Base-by-base conservation (phyloP, 2,888 invertebrate species). In the Netelia virgata region DNA sequence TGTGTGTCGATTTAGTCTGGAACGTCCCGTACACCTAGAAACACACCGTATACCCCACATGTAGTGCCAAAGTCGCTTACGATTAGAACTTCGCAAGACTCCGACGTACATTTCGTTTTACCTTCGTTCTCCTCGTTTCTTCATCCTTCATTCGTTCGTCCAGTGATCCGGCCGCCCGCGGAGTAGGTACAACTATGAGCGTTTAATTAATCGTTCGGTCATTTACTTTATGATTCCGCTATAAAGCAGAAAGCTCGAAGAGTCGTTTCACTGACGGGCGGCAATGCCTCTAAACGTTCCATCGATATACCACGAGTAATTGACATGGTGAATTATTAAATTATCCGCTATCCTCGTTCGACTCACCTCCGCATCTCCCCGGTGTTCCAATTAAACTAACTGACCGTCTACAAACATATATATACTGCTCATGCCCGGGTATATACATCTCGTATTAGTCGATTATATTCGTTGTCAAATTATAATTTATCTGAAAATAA, bases 171-270 rank as follows among this genome's bases (percentile, higher is more conserved):
- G 63, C 41, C 28, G 53, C 61, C 41, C 55, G 47, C 64, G 18
- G 36, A 66, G 50, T 16, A 61, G 28, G 47, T 16, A 66, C 50
- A 41, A 43, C 16, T 18, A 53, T 47, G 28, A 28, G 14, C 53
- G 59, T 50, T 74, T 77, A 82, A 86, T 80, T 80, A 82, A 82
- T 84, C 73, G 75, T 18, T 50, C 55, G 68, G 73, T 84, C 69
- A 79, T 77, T 79, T 78, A 72, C 70, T 85, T 75, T 70, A 84
- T 53, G 82, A 84, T 79, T 61, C 75, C 47, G 41, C 41, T 28
- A 41, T 66, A 63, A 11, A 16, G 50, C 43, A 18, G 23, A 18
- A 43, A 16, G 68, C 3, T n/a, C 8, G 16, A 9, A 11, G 28
- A 69, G 72, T 72, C 59, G 23, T 66, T 77, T 50, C 59, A 18